phyloP scores from a whole-genome alignment of 92 coral and sea anemone genomes.

The Phymanthus crucifer region DNA sequence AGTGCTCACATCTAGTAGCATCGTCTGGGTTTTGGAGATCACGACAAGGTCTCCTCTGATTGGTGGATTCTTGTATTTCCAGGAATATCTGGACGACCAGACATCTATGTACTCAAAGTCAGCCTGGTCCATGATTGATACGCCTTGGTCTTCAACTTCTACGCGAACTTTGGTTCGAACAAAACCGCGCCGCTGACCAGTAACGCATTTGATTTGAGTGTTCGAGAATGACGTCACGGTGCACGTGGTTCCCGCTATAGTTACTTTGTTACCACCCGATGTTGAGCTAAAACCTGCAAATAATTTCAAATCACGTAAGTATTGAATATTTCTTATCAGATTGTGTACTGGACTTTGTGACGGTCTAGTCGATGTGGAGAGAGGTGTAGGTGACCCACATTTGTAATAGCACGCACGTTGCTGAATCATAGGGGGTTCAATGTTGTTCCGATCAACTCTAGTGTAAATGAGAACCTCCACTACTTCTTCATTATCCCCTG shows the following conservation, averaged over 20 bases:
- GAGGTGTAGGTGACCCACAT: too few relatives aligned
- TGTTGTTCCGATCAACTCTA: too few relatives aligned
- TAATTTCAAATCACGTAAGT: not conserved
- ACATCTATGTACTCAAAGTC: slow-evolving; percentile 81
- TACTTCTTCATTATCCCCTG: too few relatives aligned
- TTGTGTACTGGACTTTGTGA: too few relatives aligned
- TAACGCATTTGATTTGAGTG: slow-evolving; percentile 68
- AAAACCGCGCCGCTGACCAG: slow-evolving; percentile 74
- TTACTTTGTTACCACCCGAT: slow-evolving; percentile 58
- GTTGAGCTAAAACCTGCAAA: slow-evolving; percentile 67
- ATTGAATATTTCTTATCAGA: too few relatives aligned
- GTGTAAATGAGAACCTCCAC: too few relatives aligned
- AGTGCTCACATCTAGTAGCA: slow-evolving; percentile 74
- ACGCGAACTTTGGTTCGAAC: slow-evolving; percentile 66
- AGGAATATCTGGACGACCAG: slow-evolving; percentile 87
- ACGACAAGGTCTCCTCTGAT: slow-evolving; percentile 73
- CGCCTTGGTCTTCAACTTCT: slow-evolving; percentile 71
- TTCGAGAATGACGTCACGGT: slow-evolving; percentile 54
- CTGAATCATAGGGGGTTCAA: too few relatives aligned
- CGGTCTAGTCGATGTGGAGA: too few relatives aligned
- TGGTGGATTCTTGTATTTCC: slow-evolving; percentile 83
- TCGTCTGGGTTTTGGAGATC: slow-evolving; percentile 74
- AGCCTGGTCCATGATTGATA: slow-evolving; percentile 76
- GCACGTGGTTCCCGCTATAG: slow-evolving; percentile 72
- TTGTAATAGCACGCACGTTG: too few relatives aligned